A percentile compares a stretch with the other conserved stretches of the same genome.
Evolutionary conservation across 2,113 vertebrate species (phyloP).

Genomic region (Xiphophorus hellerii): DNA sequence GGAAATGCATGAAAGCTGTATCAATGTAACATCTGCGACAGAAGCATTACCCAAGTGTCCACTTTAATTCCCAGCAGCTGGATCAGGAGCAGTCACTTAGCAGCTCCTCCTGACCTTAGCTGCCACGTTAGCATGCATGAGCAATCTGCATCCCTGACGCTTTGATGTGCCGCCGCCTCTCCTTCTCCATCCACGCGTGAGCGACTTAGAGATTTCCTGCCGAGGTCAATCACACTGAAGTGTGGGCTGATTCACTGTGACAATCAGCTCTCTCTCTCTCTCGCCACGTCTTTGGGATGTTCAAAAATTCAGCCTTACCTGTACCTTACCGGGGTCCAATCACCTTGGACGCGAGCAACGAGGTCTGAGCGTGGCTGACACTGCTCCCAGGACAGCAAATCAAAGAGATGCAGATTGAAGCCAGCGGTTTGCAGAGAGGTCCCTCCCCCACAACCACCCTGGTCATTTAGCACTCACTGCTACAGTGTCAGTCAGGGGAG

Average conservation of each 20-base stretch:
- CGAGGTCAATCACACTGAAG: slow-evolving; percentile 68
- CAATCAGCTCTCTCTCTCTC: slow-evolving; percentile 40
- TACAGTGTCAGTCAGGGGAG: neutral
- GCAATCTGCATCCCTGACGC: slow-evolving; percentile 52
- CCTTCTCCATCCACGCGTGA: slow-evolving; percentile 64
- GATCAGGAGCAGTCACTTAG: slow-evolving; percentile 57
- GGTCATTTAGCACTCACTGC: slow-evolving; percentile 37
- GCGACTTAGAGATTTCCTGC: slow-evolving; percentile 75
- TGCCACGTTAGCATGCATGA: slow-evolving; percentile 73
- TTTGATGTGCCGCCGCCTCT: slow-evolving; percentile 64
- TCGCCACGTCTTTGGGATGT: slow-evolving; percentile 33
- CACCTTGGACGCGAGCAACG: slow-evolving; percentile 60
- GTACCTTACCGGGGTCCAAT: slow-evolving; percentile 56
- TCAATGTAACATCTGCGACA: slow-evolving; percentile 15
- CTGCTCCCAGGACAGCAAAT: slow-evolving; percentile 37
- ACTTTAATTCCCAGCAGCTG: slow-evolving; percentile 14
- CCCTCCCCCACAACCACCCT: neutral
- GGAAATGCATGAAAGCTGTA: neutral
- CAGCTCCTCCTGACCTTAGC: slow-evolving; percentile 67
- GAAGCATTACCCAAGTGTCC: slow-evolving; percentile 34
- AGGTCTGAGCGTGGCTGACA: slow-evolving; percentile 28
- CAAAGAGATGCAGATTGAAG: slow-evolving; percentile 63
- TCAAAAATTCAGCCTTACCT: slow-evolving; percentile 18
- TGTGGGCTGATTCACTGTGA: slow-evolving; percentile 65
- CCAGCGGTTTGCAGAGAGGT: slow-evolving; percentile 17